A percentile compares a stretch with the other conserved stretches of the same genome.
Conservation (phyloP, 2,113 vertebrate genomes). For the Laterallus jamaicensis region DNA sequence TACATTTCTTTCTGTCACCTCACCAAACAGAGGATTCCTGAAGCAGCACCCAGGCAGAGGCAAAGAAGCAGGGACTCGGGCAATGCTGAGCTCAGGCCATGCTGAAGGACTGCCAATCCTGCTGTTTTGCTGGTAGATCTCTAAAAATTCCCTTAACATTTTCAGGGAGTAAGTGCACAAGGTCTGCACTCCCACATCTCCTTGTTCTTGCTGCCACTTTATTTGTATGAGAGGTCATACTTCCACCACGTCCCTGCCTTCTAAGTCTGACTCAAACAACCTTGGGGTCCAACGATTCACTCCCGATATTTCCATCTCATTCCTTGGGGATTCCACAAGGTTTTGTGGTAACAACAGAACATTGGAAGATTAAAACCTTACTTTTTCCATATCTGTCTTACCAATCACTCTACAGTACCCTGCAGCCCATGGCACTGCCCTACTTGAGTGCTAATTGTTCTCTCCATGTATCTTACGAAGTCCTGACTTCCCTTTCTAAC, state of each 20-base stretch:
- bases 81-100: not conserved
- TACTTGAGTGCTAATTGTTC: not conserved
- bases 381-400: not conserved
- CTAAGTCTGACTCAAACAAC: not conserved
- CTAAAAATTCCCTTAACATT: not conserved
- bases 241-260: not conserved
- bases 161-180: no score
- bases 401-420: not conserved
- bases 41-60: not conserved
- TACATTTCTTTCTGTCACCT: not conserved
- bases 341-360: not conserved
- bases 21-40: rapidly evolving
- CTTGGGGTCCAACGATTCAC: not conserved
- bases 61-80: rapidly evolving
- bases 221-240: not conserved
- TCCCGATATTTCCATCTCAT: not conserved
- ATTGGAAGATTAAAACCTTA: not conserved
- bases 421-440: not conserved
- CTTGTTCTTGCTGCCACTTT: not conserved
- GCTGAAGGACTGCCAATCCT: rapidly evolving
- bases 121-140: not conserved
- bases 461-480: not conserved
- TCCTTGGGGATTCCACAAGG: not conserved
- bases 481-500: not conserved
- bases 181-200: not conserved